Percentiles rank a stretch among this genome's conserved stretches.
These are phyloP conservation scores for Druon quercuslanigerum DNA, from an alignment of 1,140 invertebrate genomes.

Conservation along the genomic window DNA sequence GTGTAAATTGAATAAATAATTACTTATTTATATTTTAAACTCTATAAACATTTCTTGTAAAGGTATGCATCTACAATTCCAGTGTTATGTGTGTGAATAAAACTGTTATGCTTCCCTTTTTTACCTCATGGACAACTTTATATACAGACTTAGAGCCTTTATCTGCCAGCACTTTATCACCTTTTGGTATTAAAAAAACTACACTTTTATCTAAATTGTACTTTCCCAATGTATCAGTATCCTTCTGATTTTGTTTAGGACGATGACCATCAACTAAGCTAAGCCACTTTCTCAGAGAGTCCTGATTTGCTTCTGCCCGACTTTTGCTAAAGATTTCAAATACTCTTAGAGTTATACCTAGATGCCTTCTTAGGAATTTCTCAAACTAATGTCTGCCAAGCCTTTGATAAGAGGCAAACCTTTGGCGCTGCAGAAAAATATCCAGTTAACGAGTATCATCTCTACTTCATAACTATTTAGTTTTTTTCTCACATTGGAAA, in stretches of 20 bases:
- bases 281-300: conserved; percentile 51
- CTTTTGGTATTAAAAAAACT: conserved; percentile 62
- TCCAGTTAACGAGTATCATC: no score
- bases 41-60: no score
- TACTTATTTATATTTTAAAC: no score
- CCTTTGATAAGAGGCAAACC: no score
- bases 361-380: conserved; percentile 56
- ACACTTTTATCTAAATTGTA: conserved; percentile 66
- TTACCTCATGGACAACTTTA: conserved; percentile 51
- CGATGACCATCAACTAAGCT: conserved; percentile 50
- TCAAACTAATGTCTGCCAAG: conserved; percentile 57
- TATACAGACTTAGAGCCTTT: conserved; percentile 64
- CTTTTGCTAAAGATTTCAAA: conserved; percentile 56
- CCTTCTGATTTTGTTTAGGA: conserved; percentile 34
- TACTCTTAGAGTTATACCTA: conserved; percentile 49
- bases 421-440: no score
- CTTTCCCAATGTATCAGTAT: conserved; percentile 51
- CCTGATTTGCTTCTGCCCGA: conserved; percentile 52
- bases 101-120: conserved; percentile 61
- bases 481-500: no score
- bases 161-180: conserved; percentile 52
- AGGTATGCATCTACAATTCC: no score
- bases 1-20: no score
- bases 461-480: no score
- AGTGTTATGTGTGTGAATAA: no score